Evolutionary conservation across 2,888 invertebrate genomes (phyloP).

Genomic region (Aplocera efformata): DNA sequence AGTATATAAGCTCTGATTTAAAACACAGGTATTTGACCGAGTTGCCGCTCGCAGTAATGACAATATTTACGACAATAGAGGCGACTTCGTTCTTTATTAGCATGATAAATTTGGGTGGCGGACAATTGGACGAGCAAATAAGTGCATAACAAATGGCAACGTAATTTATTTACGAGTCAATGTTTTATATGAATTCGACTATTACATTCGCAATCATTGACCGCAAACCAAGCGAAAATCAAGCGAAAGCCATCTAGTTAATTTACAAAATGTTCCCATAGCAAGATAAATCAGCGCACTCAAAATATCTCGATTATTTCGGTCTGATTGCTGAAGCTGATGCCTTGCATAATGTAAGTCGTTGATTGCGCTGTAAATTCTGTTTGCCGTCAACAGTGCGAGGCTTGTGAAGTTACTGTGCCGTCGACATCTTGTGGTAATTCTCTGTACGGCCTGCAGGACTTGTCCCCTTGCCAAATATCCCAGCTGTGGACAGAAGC

Average conservation of each 20-base stretch:
- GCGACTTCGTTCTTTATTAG: constrained; percentile 45
- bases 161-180: constrained; percentile 46
- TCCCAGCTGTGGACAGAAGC: constrained; percentile 67
- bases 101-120: constrained; percentile 51
- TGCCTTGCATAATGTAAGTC: constrained; percentile 57
- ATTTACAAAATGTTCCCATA: constrained; percentile 43
- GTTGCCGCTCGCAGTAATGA: constrained; percentile 53
- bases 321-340: constrained; percentile 39
- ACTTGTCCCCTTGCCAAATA: constrained; percentile 71
- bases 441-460: constrained; percentile 32
- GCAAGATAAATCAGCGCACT: constrained; percentile 48
- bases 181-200: constrained; percentile 51
- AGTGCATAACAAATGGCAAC: constrained; percentile 47
- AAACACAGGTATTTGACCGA: constrained; percentile 73
- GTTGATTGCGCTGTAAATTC: constrained; percentile 53
- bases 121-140: constrained; percentile 50
- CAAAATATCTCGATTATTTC: constrained; percentile 52
- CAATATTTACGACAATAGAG: constrained; percentile 55
- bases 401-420: constrained; percentile 40
- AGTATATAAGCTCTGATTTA: constrained; percentile 61
- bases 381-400: constrained; percentile 43
- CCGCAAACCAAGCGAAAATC: constrained; percentile 43
- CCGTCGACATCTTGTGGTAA: constrained; percentile 35
- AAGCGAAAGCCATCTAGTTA: constrained; percentile 44
- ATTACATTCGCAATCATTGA: constrained; percentile 37